Evolutionary conservation across 2,797 vertebrate genomes (phyloP).

Genomic region (Sebastes kiyomatsui): DNA sequence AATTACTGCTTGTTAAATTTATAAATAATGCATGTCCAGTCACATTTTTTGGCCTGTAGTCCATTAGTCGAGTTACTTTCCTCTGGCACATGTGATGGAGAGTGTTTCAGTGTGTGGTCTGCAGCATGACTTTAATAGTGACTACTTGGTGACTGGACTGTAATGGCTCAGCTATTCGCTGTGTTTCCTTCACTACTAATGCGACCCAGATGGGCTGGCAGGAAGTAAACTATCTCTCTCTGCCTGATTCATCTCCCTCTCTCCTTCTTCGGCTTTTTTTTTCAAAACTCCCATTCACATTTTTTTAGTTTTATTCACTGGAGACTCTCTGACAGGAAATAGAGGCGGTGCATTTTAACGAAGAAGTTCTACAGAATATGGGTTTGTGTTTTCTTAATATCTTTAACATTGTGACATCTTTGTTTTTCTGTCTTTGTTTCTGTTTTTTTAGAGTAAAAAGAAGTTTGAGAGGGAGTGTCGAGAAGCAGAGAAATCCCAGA

Average conservation of each 20-base stretch:
- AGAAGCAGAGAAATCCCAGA: slow-evolving; percentile 96
- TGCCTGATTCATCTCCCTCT: slow-evolving; percentile 61
- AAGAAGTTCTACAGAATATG: neutral
- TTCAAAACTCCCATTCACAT: slow-evolving; percentile 28
- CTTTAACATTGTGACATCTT: neutral
- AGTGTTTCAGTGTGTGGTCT: slow-evolving; percentile 56
- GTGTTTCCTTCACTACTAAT: slow-evolving; percentile 73
- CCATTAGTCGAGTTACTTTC: neutral
- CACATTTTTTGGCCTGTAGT: neutral
- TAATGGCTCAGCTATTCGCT: slow-evolving; percentile 77
- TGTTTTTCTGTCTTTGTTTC: neutral
- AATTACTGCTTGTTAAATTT: slow-evolving; percentile 5
- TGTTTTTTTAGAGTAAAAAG: slow-evolving; percentile 91
- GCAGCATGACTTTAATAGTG: slow-evolving; percentile 44
- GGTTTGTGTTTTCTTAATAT: neutral
- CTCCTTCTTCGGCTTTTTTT: neutral
- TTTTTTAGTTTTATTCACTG: neutral
- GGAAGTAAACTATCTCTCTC: slow-evolving; percentile 61
- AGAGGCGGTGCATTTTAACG: neutral
- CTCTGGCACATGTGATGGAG: slow-evolving; percentile 6
- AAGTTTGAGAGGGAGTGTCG: slow-evolving; percentile 98
- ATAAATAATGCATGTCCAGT: neutral
- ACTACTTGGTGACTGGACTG: slow-evolving; percentile 68
- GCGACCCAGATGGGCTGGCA: slow-evolving; percentile 79
- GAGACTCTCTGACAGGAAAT: neutral